Percentiles rank a stretch among this genome's conserved stretches.
Conservation (phyloP, 2,113 vertebrate genomes). For the Pelmatolapia mariae region DNA sequence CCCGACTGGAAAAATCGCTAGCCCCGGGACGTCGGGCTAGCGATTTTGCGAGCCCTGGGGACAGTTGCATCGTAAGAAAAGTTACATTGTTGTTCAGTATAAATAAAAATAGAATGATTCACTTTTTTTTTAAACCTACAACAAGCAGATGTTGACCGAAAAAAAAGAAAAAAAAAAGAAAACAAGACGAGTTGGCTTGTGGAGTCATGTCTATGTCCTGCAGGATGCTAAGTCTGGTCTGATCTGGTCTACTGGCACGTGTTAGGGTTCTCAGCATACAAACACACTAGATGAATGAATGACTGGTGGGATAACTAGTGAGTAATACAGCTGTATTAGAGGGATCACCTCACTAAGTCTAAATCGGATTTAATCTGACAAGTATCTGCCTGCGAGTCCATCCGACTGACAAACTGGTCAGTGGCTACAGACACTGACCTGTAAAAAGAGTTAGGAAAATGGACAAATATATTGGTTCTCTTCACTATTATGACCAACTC, state of each 20-base stretch:
- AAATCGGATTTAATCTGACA: slow-evolving; percentile 17
- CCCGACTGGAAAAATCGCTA: no score
- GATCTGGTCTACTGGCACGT: neutral
- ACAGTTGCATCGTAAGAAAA: neutral
- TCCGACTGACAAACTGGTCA: neutral
- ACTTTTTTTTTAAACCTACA: neutral
- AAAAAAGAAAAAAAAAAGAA: neutral
- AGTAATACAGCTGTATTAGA: neutral
- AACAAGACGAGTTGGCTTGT: neutral
- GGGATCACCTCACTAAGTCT: neutral
- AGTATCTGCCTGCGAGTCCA: neutral
- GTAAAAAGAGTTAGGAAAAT: neutral
- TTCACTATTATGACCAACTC: neutral
- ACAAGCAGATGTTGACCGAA: neutral
- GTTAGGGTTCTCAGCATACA: neutral
- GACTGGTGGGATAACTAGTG: neutral
- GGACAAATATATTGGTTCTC: neutral
- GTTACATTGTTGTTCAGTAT: neutral
- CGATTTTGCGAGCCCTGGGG: no score
- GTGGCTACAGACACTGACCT: neutral
- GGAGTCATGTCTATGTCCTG: neutral
- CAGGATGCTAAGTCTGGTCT: neutral
- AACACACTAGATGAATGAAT: neutral
- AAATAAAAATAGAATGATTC: neutral
- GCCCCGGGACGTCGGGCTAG: no score